These are phyloP conservation scores for Turritopsis dohrnii DNA, from an alignment of 30 jellyfish, hydroid and myxozoan genomes.

Conservation along the genomic window DNA sequence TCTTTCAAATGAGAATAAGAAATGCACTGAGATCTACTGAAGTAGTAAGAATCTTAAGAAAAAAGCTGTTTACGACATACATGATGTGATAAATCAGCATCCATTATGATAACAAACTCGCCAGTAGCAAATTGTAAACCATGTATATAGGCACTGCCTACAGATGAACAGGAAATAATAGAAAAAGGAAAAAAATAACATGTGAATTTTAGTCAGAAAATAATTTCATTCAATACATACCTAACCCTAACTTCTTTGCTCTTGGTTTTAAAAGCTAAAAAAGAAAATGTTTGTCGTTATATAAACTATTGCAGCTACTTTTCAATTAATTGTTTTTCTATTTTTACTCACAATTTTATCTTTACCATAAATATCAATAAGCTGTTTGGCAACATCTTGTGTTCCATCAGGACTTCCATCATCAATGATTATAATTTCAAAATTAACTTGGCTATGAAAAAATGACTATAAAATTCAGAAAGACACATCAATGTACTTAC, in stretches of 20 bases:
- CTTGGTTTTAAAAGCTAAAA: slow-evolving; percentile 78
- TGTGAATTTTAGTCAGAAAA: too few species aligned
- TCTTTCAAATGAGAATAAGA: too few species aligned
- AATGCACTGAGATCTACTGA: too few species aligned
- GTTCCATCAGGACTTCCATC: slow-evolving; percentile 99
- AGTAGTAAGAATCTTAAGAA: too few species aligned
- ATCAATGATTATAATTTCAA: slow-evolving; percentile 73
- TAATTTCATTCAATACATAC: too few species aligned
- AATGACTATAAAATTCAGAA: too few species aligned
- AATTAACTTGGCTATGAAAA: slow-evolving; percentile 43
- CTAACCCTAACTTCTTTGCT: slow-evolving; percentile 90
- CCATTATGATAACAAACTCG: slow-evolving; percentile 77
- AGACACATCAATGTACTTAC: too few species aligned
- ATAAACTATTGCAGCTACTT: too few species aligned
- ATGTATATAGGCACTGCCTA: slow-evolving; percentile 95
- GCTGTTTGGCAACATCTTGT: slow-evolving; percentile 77
- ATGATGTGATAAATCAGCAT: slow-evolving; percentile 94
- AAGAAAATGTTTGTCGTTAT: neutral
- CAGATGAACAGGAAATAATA: neutral
- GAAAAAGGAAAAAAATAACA: too few species aligned
- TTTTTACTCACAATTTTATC: slow-evolving; percentile 54
- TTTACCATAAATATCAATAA: slow-evolving; percentile 74
- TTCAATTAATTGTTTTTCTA: neutral
- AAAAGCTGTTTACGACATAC: too few species aligned
- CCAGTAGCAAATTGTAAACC: slow-evolving; percentile 92